Evolutionary conservation across 2,888 invertebrate species (phyloP), one percentile per base, ranked within the genome.

Genomic region (Drosophila demipolita): DNA sequence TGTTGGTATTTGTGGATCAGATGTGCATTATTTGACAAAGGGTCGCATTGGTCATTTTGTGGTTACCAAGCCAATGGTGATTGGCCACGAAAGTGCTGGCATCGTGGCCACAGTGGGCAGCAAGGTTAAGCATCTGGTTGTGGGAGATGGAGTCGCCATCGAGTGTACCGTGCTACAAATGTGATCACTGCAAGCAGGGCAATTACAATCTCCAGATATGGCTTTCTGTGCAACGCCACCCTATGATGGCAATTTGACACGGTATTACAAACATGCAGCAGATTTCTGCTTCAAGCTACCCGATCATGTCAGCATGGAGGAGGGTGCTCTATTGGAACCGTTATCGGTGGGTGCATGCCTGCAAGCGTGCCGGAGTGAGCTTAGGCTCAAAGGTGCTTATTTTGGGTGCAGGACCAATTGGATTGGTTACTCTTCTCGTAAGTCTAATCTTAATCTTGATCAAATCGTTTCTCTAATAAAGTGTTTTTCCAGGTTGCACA

Each of bases 201-300:
- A 94, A 95, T 69, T 99, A 99, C 94, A 98, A 99, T 93, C 94
- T 83, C 94, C 95, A 0, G 97, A 97, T 63, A 96, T 99, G 93
- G 91, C 94, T 63, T 99, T 99, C 94, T 98, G 98, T 93, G 99
- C 99, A n/a, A 99, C 99, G 0, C 99, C 99, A 1, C 99, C 99
- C 0, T 94, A 95, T 62, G 96, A 99, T 94, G 99, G 99, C 63
- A 98, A 97, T 92, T 94, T 99, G 33, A 95, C 95, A 54, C 95
- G 97, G 99, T n/a, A n/a, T n/a, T n/a, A n/a, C n/a, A n/a, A n/a
- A n/a, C n/a, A n/a, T n/a, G n/a, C n/a, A n/a, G n/a, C n/a, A n/a
- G n/a, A n/a, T n/a, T n/a, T n/a, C n/a, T n/a, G n/a, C n/a, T n/a
- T n/a, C n/a, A n/a, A n/a, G n/a, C n/a, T n/a, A n/a, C n/a, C n/a